Conservation (phyloP, 2,888 invertebrate species). For the Cantharis flavilabris region DNA sequence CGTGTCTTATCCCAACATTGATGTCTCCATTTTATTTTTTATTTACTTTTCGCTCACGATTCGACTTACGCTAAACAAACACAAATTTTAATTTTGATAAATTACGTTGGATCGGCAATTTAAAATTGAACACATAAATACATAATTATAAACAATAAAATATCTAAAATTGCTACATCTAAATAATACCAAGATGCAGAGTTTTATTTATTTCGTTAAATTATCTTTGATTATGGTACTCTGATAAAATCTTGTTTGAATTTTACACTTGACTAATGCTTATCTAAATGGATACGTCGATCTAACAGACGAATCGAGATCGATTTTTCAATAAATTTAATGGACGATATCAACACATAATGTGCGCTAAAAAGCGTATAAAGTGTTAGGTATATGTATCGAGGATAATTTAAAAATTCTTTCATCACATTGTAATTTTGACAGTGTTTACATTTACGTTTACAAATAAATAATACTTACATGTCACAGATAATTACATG, state of each 20-base stretch:
- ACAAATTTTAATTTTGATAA: not conserved
- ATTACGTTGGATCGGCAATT: not conserved
- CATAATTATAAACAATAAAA: constrained; percentile 4
- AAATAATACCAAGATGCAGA: not conserved
- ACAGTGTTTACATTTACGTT: constrained; percentile 16
- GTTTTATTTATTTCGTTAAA: constrained; percentile 17
- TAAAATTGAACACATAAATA: constrained; percentile 2
- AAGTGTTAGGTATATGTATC: constrained; percentile 6
- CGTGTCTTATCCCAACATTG: constrained; percentile 47
- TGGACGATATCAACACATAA: not conserved
- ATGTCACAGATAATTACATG: not conserved
- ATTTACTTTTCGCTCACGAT: constrained; percentile 6
- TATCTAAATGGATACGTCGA: not conserved
- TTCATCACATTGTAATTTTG: constrained; percentile 20
- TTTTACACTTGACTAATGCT: not conserved
- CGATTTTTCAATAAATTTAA: constrained; percentile 1
- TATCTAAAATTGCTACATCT: not conserved
- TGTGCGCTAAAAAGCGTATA: constrained; percentile 12
- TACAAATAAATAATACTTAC: constrained; percentile 7
- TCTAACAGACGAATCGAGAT: not conserved
- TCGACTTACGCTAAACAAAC: constrained; percentile 12
- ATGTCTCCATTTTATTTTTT: constrained; percentile 49
- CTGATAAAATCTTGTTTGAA: not conserved
- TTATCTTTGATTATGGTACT: constrained; percentile 19
- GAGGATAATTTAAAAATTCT: constrained; percentile 10